These are phyloP conservation scores for Penelope pileata DNA, from an alignment of 2,113 vertebrate genomes.

Conservation along the genomic window DNA sequence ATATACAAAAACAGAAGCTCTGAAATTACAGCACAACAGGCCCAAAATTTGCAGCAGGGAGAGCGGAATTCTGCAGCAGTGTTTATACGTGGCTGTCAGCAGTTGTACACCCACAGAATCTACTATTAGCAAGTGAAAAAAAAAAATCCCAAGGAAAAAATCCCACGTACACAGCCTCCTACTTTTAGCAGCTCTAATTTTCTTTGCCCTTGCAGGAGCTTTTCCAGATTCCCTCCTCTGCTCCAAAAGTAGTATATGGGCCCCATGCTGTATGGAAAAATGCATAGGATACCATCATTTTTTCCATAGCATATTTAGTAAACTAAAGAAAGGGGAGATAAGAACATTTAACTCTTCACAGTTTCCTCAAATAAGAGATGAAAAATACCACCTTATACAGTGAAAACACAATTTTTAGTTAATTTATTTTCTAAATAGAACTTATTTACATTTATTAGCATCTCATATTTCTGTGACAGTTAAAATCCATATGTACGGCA, in stretches of 20 bases:
- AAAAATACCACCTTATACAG: background rate
- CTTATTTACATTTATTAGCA: background rate
- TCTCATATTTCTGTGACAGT: background rate
- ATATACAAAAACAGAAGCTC: slow-evolving; percentile 38
- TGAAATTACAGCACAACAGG: slow-evolving; percentile 29
- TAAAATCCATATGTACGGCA: background rate
- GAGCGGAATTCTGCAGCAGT: background rate
- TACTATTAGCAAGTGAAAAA: slow-evolving; percentile 5
- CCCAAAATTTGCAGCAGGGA: slow-evolving; percentile 8
- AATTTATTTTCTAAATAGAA: slow-evolving; percentile 4
- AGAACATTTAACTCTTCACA: background rate
- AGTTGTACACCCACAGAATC: slow-evolving; percentile 33
- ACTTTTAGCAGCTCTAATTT: background rate
- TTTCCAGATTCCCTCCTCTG: background rate
- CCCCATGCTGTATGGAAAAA: slow-evolving; percentile 32
- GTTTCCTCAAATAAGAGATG: background rate
- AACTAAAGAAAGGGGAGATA: background rate
- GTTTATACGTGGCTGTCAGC: slow-evolving; percentile 7
- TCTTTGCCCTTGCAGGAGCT: slow-evolving; percentile 3
- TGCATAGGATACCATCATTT: background rate
- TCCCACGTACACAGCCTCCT: background rate
- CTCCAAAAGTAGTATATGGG: background rate
- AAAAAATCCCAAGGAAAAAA: background rate
- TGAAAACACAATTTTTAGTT: slow-evolving; percentile 28
- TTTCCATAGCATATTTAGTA: slow-evolving; percentile 28